Evolutionary conservation across 2,797 vertebrate genomes (phyloP).

Genomic region (Sebastes steindachneri): DNA sequence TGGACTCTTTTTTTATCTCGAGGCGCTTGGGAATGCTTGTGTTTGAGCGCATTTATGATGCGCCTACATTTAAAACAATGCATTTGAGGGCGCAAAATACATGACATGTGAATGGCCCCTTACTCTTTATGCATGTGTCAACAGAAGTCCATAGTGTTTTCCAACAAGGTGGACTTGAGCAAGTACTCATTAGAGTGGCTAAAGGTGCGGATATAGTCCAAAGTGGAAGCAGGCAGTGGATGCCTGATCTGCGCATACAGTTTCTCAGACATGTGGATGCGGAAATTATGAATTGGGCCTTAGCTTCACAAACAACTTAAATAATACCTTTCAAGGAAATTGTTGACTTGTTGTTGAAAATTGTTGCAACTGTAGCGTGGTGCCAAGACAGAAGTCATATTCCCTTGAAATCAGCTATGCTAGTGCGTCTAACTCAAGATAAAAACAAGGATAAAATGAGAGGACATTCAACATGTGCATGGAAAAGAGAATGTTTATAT

Average conservation of each 20-base stretch:
- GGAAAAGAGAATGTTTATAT: background rate
- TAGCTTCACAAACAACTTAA: background rate
- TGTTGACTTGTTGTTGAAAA: background rate
- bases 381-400: background rate
- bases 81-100: no score
- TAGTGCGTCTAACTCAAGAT: background rate
- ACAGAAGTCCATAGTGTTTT: background rate
- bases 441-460: background rate
- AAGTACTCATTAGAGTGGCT: background rate
- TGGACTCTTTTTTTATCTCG: no score
- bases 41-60: no score
- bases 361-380: no score
- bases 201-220: background rate
- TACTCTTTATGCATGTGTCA: background rate
- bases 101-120: no score
- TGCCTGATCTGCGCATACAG: background rate
- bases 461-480: background rate
- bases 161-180: background rate
- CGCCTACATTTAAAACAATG: no score
- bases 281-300: background rate
- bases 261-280: background rate
- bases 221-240: background rate
- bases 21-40: no score
- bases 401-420: background rate
- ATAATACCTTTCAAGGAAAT: background rate